phyloP scores from a whole-genome alignment of 1,140 invertebrate species.

The Paracyclopina nana region DNA sequence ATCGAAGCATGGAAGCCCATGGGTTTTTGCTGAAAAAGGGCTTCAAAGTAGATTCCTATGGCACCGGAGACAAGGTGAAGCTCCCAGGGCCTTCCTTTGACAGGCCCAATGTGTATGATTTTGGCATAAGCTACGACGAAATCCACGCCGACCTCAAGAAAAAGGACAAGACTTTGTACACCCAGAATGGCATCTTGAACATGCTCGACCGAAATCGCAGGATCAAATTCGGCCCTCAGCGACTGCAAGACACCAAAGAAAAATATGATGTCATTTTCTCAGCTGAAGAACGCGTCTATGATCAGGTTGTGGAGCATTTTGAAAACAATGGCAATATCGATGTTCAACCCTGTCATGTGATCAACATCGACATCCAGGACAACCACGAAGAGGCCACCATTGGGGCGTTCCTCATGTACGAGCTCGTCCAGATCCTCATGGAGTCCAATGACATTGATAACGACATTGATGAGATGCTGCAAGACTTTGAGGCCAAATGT shows the following conservation, averaged over 20 bases:
- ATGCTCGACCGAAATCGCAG: constrained; percentile 94
- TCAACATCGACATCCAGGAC: constrained; percentile 98
- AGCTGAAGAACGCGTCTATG: constrained; percentile 95
- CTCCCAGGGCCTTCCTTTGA: constrained; percentile 83
- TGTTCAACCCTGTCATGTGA: constrained; percentile 65
- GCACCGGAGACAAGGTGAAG: constrained; percentile 93
- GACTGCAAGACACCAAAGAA: constrained; percentile 74
- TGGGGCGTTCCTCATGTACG: constrained; percentile 26
- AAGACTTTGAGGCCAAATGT: constrained; percentile 79
- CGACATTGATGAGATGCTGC: constrained; percentile 89
- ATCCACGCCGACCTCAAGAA: constrained; percentile 77
- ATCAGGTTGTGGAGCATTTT: constrained; percentile 41
- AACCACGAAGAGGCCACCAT: constrained; percentile 99
- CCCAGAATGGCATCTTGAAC: constrained; percentile 92
- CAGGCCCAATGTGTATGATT: constrained; percentile 94
- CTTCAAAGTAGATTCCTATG: constrained; percentile 86
- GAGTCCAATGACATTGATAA: constrained; percentile 86
- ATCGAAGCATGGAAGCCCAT: constrained; percentile 97
- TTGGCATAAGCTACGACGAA: constrained; percentile 83
- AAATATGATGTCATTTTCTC: constrained; percentile 92
- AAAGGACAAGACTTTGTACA: constrained; percentile 83
- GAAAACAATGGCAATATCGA: background rate
- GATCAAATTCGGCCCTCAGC: constrained; percentile 82
- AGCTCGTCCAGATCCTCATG: constrained; percentile 43
- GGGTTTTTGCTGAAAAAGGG: constrained; percentile 91